Evolutionary conservation across 2,797 vertebrate species (phyloP), one percentile per base, ranked within the genome.

Genomic region (Sarcophilus harrisii): DNA sequence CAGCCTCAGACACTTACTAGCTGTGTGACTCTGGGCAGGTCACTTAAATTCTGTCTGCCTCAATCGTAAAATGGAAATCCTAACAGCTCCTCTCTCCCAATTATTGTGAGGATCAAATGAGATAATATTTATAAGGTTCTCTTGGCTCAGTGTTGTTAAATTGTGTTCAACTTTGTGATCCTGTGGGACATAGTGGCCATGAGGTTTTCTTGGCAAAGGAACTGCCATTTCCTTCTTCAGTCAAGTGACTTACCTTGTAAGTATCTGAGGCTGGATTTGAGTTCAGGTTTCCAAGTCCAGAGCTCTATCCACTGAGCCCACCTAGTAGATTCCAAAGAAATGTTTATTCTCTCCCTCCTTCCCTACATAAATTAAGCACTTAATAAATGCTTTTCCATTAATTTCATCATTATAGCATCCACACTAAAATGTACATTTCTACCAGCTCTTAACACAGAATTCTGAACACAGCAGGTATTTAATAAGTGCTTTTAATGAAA

Each of bases 1-100:
- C 14, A 2, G 0, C 16, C 18, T 38, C 8, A 0, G 0, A n/a
- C 2, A 38, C 62, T n/a, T 66, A n/a, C 66, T 66, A n/a, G 5
- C 32, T 52, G 52, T 5, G 52, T 52, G 52, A 52, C 52, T 52
- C 52, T 52, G 52, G 52, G 52, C 52, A 52, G 6, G 52, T 52
- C 52, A 5, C 52, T 52, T 52, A 52, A 52, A 52, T 5, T 52
- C 32, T 38, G 66, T 24, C 18, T 38, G 6, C n/a, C n/a, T 73
- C 6, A 21, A 38, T 5, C 21, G 66, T 73, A 73, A 73, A 73
- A 73, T 38, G n/a, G 66, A 38, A 18, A 18, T 38, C 62, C 8
- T 73, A 73, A 38, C 18, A 81, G 21, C 38, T 18, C 38, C 73
- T 45, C 81, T 27, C 8, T 81, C 12, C 9, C 73, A 24, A 11